These are phyloP conservation scores for Cephalopholis sonnerati DNA, from an alignment of 2,113 vertebrate species.

Conservation along the genomic window DNA sequence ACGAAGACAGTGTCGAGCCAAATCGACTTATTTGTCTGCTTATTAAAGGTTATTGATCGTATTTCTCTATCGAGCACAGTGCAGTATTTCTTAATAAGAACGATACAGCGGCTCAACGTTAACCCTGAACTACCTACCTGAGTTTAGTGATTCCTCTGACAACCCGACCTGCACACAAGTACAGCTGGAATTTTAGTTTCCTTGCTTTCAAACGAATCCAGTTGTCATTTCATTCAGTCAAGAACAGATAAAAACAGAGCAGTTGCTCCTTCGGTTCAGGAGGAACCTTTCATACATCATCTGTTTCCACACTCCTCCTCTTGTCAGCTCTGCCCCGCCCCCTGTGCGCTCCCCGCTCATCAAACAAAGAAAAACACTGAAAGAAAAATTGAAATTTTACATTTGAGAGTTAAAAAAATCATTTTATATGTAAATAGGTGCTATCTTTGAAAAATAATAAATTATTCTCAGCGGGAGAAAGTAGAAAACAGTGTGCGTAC, in stretches of 20 bases:
- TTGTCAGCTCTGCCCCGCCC: slow-evolving; percentile 44
- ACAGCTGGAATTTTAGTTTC: slow-evolving; percentile 39
- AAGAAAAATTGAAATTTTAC: neutral
- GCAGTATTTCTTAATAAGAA: neutral
- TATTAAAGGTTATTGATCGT: fast-evolving
- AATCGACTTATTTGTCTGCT: fast-evolving
- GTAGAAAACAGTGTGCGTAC: neutral
- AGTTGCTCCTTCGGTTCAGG: slow-evolving; percentile 9
- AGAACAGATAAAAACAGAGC: neutral
- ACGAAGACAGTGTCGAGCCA: neutral
- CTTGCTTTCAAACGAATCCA: slow-evolving; percentile 3
- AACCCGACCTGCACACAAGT: slow-evolving; percentile 62
- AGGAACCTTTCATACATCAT: slow-evolving; percentile 37
- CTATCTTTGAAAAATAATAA: neutral
- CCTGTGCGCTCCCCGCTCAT: neutral
- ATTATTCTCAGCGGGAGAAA: neutral
- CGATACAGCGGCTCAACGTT: neutral
- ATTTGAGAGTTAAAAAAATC: fast-evolving
- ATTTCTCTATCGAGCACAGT: neutral
- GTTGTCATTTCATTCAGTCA: slow-evolving; percentile 40
- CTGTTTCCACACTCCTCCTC: slow-evolving; percentile 39
- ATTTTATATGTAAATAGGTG: neutral
- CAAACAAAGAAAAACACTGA: neutral
- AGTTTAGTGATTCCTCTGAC: slow-evolving; percentile 76
- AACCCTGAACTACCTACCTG: slow-evolving; percentile 76